phyloP scores from a whole-genome alignment of 2,888 invertebrate species.

The Sinelater perroti region DNA sequence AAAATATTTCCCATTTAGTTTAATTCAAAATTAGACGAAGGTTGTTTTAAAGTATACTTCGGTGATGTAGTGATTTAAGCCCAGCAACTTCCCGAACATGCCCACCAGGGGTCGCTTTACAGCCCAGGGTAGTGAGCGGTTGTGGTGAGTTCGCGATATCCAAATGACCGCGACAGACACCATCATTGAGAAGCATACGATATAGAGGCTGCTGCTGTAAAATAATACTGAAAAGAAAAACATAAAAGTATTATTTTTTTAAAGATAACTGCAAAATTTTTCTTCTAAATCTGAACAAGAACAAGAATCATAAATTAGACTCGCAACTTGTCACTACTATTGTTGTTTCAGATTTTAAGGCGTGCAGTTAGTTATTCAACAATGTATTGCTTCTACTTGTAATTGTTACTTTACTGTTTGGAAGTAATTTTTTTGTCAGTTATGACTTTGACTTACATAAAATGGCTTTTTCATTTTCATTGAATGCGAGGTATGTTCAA shows the following conservation, averaged over 20 bases:
- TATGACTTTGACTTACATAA: no score
- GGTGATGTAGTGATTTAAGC: conserved; percentile 58
- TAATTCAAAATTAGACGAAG: not conserved
- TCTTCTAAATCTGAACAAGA: no score
- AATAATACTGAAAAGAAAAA: conserved; percentile 64
- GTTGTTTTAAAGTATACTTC: conserved; percentile 51
- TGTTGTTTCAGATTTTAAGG: no score
- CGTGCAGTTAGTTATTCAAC: no score
- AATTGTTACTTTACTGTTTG: no score
- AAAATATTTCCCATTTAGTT: conserved; percentile 8
- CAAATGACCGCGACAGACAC: conserved; percentile 65
- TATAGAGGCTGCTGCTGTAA: conserved; percentile 65
- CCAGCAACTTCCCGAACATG: conserved; percentile 59
- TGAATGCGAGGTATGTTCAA: no score
- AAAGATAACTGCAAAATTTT: not conserved
- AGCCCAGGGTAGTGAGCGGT: conserved; percentile 63
- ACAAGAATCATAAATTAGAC: no score
- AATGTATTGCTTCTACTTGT: no score
- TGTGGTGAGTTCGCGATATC: conserved; percentile 62
- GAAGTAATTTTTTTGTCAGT: no score
- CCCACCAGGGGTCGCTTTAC: conserved; percentile 62
- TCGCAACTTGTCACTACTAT: no score
- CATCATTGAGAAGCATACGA: conserved; percentile 65
- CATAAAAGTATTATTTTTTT: no score
- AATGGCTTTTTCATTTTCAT: no score